phyloP scores from a whole-genome alignment of 2,797 vertebrate species.

The Vipera ursinii region DNA sequence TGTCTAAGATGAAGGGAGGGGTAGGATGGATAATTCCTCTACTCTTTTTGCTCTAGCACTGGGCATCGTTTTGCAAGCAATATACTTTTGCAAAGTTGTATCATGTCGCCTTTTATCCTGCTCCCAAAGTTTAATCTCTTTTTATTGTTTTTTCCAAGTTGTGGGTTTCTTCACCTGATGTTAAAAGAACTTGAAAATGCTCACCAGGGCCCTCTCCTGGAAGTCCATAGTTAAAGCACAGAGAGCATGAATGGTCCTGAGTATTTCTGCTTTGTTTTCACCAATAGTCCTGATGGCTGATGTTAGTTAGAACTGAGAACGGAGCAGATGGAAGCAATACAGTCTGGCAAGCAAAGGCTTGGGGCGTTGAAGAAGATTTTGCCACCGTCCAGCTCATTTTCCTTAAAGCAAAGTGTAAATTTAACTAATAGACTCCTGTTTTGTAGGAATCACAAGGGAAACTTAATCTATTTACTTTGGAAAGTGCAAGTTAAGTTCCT shows the following conservation, averaged over 20 bases:
- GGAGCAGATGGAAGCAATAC: neutral
- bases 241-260: neutral
- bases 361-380: neutral
- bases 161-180: neutral
- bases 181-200: neutral
- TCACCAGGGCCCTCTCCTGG: neutral
- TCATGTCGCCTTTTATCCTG: neutral
- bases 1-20: neutral
- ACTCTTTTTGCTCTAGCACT: neutral
- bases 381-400: neutral
- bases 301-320: neutral
- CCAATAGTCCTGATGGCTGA: neutral
- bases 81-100: neutral
- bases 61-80: neutral
- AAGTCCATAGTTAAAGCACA: neutral
- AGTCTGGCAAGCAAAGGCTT: neutral
- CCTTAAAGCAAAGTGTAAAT: neutral
- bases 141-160: neutral
- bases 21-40: neutral
- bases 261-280: neutral
- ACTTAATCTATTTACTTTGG: neutral
- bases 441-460: neutral
- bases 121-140: neutral
- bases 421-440: neutral
- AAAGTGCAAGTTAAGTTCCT: neutral